phyloP scores from a whole-genome alignment of 1,140 invertebrate species.

The Bemisia tabaci region DNA sequence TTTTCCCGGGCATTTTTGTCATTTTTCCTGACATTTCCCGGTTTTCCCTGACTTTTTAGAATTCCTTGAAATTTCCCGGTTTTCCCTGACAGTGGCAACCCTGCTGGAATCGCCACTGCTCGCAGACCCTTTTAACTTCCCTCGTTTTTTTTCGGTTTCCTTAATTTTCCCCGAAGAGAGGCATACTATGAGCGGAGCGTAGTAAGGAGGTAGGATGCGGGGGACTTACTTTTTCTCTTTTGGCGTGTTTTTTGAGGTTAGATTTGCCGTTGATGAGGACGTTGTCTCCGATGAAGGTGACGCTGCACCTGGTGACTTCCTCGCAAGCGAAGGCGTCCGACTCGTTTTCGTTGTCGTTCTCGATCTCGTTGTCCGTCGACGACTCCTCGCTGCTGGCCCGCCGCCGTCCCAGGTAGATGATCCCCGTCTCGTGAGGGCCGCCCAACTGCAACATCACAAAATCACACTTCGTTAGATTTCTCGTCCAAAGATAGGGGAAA shows the following conservation, averaged over 20 bases:
- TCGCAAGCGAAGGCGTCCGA: slow-evolving; percentile 42
- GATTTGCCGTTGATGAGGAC: slow-evolving; percentile 75
- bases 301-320: slow-evolving; percentile 55
- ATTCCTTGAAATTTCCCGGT: too few species aligned
- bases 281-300: slow-evolving; percentile 74
- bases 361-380: slow-evolving; percentile 36
- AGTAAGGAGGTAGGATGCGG: background rate
- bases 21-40: too few species aligned
- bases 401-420: slow-evolving; percentile 40
- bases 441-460: slow-evolving; percentile 34
- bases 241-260: slow-evolving; percentile 49
- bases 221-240: slow-evolving; percentile 42
- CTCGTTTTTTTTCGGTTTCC: too few species aligned
- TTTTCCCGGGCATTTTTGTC: too few species aligned
- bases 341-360: background rate
- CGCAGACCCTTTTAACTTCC: too few species aligned
- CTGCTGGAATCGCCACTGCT: too few species aligned
- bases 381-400: slow-evolving; percentile 38
- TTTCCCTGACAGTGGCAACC: too few species aligned
- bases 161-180: too few species aligned
- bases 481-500: too few species aligned
- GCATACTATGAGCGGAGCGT: background rate
- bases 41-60: too few species aligned
- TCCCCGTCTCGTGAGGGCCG: slow-evolving; percentile 52
- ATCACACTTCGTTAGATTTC: too few species aligned